Conservation (phyloP, 2,888 invertebrate genomes). For the Conistra vaccinii region DNA sequence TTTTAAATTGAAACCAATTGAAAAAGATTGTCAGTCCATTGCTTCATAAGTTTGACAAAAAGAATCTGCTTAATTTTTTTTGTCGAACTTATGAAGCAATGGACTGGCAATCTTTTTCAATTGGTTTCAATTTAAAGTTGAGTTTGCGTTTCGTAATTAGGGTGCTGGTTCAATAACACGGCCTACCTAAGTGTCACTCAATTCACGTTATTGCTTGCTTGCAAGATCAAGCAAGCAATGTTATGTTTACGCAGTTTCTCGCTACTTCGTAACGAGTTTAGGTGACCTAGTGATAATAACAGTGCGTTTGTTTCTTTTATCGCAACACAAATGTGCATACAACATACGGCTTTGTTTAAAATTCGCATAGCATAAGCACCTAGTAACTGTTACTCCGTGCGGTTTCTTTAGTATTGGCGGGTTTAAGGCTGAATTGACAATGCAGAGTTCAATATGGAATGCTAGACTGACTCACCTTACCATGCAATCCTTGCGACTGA, state of each 20-base stretch:
- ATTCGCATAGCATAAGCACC: slow-evolving; percentile 20
- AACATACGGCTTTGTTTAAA: slow-evolving; percentile 36
- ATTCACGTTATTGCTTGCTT: background rate
- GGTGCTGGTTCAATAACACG: background rate
- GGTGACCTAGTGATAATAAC: background rate
- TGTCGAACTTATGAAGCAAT: too few species aligned
- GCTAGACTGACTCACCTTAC: background rate
- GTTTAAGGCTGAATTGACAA: slow-evolving; percentile 19
- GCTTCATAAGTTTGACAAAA: too few species aligned
- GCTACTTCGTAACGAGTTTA: slow-evolving; percentile 24
- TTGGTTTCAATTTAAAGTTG: too few species aligned
- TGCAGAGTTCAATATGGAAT: background rate
- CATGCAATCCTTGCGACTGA: slow-evolving; percentile 4
- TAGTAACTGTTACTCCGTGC: slow-evolving; percentile 22
- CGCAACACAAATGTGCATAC: slow-evolving; percentile 22
- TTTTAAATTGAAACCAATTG: too few species aligned
- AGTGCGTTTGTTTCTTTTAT: slow-evolving; percentile 30
- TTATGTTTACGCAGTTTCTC: slow-evolving; percentile 7
- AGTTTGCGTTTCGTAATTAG: too few species aligned
- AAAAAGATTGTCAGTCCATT: too few species aligned
- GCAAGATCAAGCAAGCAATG: background rate
- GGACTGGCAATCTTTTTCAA: too few species aligned
- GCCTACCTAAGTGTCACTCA: background rate
- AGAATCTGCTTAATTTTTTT: too few species aligned
- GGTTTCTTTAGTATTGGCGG: background rate